phyloP scores from a whole-genome alignment of 1,140 invertebrate species.

The Thaumatotibia leucotreta region DNA sequence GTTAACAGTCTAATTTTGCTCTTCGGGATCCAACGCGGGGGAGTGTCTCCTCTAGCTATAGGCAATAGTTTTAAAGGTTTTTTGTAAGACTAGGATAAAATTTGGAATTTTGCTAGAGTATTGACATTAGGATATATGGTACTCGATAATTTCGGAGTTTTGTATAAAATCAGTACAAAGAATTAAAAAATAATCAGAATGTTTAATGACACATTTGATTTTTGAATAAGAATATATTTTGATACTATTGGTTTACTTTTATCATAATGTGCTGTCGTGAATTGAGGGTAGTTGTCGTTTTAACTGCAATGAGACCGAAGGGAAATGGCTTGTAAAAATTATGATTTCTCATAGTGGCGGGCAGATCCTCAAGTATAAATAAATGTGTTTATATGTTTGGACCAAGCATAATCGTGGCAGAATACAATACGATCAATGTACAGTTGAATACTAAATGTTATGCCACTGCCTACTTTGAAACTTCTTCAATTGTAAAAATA shows the following conservation, averaged over 20 bases:
- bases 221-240: constrained; percentile 57
- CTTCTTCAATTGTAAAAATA: constrained; percentile 25
- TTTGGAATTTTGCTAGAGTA: constrained; percentile 46
- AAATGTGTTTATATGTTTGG: constrained; percentile 28
- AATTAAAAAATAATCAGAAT: constrained; percentile 47
- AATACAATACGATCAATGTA: constrained; percentile 26
- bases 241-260: constrained; percentile 52
- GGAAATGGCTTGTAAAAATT: not conserved
- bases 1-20: constrained; percentile 39
- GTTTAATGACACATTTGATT: constrained; percentile 44
- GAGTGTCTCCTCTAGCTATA: constrained; percentile 45
- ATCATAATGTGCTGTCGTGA: constrained; percentile 29
- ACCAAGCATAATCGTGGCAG: constrained; percentile 41
- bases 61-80: constrained; percentile 54
- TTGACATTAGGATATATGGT: constrained; percentile 37
- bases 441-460: constrained; percentile 40
- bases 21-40: constrained; percentile 34
- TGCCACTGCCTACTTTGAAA: constrained; percentile 21
- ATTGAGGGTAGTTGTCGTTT: constrained; percentile 26
- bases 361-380: not conserved
- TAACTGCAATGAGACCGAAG: constrained; percentile 24
- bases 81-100: constrained; percentile 53
- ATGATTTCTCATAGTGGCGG: not conserved
- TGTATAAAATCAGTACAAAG: constrained; percentile 71
- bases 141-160: constrained; percentile 34